Evolutionary conservation across 2,888 invertebrate species (phyloP).

Genomic region (Cheilosia soror): DNA sequence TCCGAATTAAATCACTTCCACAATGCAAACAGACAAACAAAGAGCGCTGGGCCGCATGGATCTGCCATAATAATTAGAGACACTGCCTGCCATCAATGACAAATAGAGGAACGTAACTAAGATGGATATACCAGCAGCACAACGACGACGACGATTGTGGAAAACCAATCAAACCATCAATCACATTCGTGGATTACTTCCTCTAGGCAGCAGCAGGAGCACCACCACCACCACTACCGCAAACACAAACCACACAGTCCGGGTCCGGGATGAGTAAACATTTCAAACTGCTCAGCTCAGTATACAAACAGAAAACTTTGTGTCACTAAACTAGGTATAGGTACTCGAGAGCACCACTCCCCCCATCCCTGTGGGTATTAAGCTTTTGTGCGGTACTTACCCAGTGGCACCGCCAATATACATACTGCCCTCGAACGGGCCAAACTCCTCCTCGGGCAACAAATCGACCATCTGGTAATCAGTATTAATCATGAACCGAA

Average conservation of each 20-base stretch:
- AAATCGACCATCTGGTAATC: conserved; percentile 95
- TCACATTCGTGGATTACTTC: conserved; percentile 60
- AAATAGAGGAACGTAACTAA: conserved; percentile 66
- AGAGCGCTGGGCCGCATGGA: conserved; percentile 10
- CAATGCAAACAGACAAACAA: conserved; percentile 52
- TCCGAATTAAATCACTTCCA: conserved; percentile 49
- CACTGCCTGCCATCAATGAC: conserved; percentile 48
- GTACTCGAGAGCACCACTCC: neutral
- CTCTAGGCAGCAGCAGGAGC: conserved; percentile 21
- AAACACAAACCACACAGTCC: neutral
- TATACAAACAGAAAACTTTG: conserved; percentile 16
- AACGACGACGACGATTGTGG: conserved; percentile 30
- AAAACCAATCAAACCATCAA: conserved; percentile 75
- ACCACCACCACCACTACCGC: conserved; percentile 9
- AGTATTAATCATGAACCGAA: conserved; percentile 95
- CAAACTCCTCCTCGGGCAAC: conserved; percentile 93
- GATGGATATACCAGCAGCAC: conserved; percentile 55
- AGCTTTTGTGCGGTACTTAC: conserved; percentile 85
- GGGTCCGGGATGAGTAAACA: conserved; percentile 36
- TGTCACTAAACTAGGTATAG: neutral
- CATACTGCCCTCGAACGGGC: conserved; percentile 96
- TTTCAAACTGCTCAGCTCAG: conserved; percentile 52
- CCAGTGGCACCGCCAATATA: conserved; percentile 96
- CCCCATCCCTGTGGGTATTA: neutral
- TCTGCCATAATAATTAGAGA: conserved; percentile 66